Evolutionary conservation across 64 coral and sea anemone genomes (phyloP), one percentile per base, ranked within the genome.

Genomic region (Orbicella faveolata): DNA sequence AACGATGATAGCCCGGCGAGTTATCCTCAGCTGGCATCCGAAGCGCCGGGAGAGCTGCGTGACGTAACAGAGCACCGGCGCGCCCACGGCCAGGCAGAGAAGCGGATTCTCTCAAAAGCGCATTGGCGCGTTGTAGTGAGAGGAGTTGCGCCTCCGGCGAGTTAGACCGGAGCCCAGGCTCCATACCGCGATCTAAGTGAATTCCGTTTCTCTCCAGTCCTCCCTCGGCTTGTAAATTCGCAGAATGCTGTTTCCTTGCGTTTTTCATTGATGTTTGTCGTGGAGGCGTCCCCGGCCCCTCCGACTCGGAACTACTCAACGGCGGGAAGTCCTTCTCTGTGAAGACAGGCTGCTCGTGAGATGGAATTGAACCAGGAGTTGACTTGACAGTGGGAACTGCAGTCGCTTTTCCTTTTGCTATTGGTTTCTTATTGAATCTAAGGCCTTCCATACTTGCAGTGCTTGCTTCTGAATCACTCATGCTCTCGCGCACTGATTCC

Each of bases 291-390:
- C 74, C 84, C 34, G 80, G 81, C 35, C 82, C 79, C 44, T 94
- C 89, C 0, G 88, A 90, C 34, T 94, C 93, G 10, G 91, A 93
- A 79, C 94, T 93, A 44, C 88, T 93, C 57, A 96, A 26, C 39
- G 94, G 94, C 19, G 94, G 94, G 53, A 96, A 96, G 53, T 96
- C 94, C 12, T 86, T 61, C 51, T 93, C 91, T 1, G 20, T 79
- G 51, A 96, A 90, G 59, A 93, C 65, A 1, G 66, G 52, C 48
- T 64, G 64, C 69, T 8, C 59, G 9, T 4, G 23, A 51, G 82
- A 9, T 14, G 37, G 63, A 39, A 85, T 23, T 41, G 30, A 23
- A 73, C 73, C 82, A 48, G 36, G 9, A 25, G 64, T 37, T 4
- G 82, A 52, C 36, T 73, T 85, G 36, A 85, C 64, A 53, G 36